These are phyloP conservation scores for Cephus cinctus DNA, from an alignment of 1,140 invertebrate species.

Conservation along the genomic window DNA sequence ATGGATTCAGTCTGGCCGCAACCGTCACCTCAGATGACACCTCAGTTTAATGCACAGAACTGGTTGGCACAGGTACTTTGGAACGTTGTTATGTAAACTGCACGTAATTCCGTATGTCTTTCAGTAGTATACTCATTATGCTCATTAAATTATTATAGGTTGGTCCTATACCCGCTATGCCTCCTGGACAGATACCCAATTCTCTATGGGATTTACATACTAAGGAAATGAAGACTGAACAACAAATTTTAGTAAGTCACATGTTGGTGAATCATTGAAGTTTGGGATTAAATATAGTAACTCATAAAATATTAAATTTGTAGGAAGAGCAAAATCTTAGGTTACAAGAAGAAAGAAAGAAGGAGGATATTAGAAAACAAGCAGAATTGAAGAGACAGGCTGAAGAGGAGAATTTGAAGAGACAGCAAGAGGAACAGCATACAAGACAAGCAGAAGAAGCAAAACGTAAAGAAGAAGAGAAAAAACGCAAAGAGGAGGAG, in stretches of 20 bases:
- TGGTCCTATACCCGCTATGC: conserved; percentile 42
- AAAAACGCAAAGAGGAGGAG: conserved; percentile 46
- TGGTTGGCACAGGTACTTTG: conserved; percentile 46
- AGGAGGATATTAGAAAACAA: conserved; percentile 42
- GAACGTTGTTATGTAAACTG: conserved; percentile 1
- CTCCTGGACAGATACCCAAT: conserved; percentile 47
- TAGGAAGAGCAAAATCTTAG: conserved; percentile 56
- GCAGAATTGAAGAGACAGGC: conserved; percentile 34
- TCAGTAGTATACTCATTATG: too few relatives aligned
- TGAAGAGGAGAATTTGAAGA: conserved; percentile 27
- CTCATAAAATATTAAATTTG: conserved; percentile 5
- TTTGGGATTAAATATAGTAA: not conserved
- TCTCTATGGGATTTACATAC: conserved; percentile 48
- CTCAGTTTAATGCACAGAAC: conserved; percentile 45
- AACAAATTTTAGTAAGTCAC: conserved; percentile 53
- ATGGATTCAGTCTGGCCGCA: conserved; percentile 50
- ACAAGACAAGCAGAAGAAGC: conserved; percentile 37
- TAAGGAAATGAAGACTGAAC: conserved; percentile 58
- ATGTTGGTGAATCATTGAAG: not conserved
- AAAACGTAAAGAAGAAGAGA: conserved; percentile 43
- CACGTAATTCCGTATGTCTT: too few relatives aligned
- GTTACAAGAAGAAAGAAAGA: conserved; percentile 50
- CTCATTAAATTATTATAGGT: conserved; percentile 33
- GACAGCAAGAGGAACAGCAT: conserved; percentile 16
- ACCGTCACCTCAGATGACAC: conserved; percentile 40